Conservation (phyloP, 2,888 invertebrate genomes). For the Chrysina gloriosa region DNA sequence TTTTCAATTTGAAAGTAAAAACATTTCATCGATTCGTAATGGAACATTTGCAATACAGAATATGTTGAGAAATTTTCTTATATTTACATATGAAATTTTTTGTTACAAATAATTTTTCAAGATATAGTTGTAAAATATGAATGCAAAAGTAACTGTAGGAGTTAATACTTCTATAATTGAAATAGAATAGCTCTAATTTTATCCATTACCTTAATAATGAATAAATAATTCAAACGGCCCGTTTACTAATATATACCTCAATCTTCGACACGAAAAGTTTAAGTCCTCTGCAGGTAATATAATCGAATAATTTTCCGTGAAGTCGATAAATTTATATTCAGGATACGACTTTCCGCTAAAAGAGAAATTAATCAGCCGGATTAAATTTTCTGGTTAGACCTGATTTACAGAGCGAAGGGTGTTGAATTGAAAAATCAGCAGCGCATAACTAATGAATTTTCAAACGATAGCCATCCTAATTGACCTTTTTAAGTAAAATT, state of each 20-base stretch:
- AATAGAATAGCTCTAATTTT: too few relatives aligned
- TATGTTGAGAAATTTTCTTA: too few relatives aligned
- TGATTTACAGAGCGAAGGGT: conserved; percentile 17
- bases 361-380: conserved; percentile 26
- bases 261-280: background rate
- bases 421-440: conserved; percentile 26
- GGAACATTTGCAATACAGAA: too few relatives aligned
- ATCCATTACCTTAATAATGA: too few relatives aligned
- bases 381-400: conserved; percentile 32
- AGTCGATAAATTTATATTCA: conserved; percentile 28
- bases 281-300: conserved; percentile 16
- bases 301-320: conserved; percentile 8
- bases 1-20: too few relatives aligned
- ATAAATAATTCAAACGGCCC: background rate
- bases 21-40: too few relatives aligned
- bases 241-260: too few relatives aligned
- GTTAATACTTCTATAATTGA: too few relatives aligned
- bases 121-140: too few relatives aligned
- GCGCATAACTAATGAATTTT: conserved; percentile 29
- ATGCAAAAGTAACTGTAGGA: too few relatives aligned
- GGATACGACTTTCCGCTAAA: background rate
- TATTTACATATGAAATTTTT: too few relatives aligned
- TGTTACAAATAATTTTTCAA: too few relatives aligned
- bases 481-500: conserved; percentile 12
- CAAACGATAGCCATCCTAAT: conserved; percentile 5